Percentiles rank a stretch among this genome's conserved stretches.
Conservation (phyloP, 2,888 invertebrate species). For the Thysanoteuthis rhombus region DNA sequence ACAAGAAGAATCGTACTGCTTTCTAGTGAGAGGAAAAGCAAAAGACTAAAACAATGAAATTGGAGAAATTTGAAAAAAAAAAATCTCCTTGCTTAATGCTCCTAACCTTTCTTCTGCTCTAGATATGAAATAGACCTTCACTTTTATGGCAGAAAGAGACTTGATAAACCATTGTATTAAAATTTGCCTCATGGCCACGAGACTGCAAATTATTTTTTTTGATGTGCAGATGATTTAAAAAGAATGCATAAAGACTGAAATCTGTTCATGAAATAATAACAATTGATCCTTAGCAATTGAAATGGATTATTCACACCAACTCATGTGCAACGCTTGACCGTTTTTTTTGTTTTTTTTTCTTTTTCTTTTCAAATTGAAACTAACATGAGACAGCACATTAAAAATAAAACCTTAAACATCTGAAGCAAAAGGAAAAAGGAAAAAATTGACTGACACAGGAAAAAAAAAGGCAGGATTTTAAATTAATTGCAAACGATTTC, state of each 20-base stretch:
- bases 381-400: background rate
- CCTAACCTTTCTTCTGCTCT: background rate
- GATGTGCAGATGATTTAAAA: no score
- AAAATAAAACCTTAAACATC: background rate
- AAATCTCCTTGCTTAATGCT: background rate
- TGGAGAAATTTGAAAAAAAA: background rate
- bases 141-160: background rate
- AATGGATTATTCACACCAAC: no score
- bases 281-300: no score
- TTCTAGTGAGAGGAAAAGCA: background rate
- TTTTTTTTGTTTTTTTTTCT: no score
- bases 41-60: background rate
- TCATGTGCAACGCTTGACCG: no score
- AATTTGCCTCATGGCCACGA: background rate
- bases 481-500: background rate
- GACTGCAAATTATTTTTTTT: background rate
- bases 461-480: background rate
- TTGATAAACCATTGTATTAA: background rate
- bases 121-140: background rate
- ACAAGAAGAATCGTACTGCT: background rate
- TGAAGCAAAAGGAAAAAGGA: background rate
- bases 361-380: background rate
- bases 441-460: background rate
- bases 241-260: no score
- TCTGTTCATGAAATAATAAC: no score